Evolutionary conservation across 2,797 vertebrate species (phyloP).

Genomic region (Sebastes nivosus): DNA sequence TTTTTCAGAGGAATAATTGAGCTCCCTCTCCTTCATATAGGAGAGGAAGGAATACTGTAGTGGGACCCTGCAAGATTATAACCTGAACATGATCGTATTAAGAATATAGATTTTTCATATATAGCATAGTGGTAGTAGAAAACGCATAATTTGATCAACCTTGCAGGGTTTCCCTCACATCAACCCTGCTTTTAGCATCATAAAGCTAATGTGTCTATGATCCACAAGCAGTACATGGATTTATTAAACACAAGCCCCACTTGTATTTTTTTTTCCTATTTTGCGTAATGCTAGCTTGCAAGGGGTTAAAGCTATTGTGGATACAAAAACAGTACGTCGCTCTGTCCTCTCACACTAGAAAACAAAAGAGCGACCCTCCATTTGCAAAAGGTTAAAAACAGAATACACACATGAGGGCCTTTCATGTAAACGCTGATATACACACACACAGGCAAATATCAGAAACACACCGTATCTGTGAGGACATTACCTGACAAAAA

Average conservation of each 20-base stretch:
- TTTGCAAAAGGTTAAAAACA: slow-evolving; percentile 54
- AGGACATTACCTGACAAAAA: slow-evolving; percentile 75
- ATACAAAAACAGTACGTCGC: slow-evolving; percentile 66
- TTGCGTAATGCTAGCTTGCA: slow-evolving; percentile 76
- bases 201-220: slow-evolving; percentile 85
- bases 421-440: slow-evolving; percentile 45
- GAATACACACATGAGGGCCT: slow-evolving; percentile 47
- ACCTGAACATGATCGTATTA: slow-evolving; percentile 75
- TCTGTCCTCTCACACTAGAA: slow-evolving; percentile 63
- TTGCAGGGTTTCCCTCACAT: slow-evolving; percentile 73
- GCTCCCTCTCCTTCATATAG: slow-evolving; percentile 43
- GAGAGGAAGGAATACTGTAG: slow-evolving; percentile 67
- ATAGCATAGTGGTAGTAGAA: slow-evolving; percentile 67
- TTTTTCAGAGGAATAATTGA: slow-evolving; percentile 34
- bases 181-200: slow-evolving; percentile 86
- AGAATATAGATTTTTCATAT: slow-evolving; percentile 73
- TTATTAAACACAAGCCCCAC: slow-evolving; percentile 79
- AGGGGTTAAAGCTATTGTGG: slow-evolving; percentile 80
- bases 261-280: slow-evolving; percentile 47
- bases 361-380: slow-evolving; percentile 52
- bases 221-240: slow-evolving; percentile 73
- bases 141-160: slow-evolving; percentile 64
- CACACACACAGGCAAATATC: slow-evolving; percentile 37
- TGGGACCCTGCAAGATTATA: slow-evolving; percentile 76
- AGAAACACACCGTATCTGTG: slow-evolving; percentile 26